phyloP scores from a whole-genome alignment of 2,113 vertebrate genomes.

The Pseudonaja textilis region DNA sequence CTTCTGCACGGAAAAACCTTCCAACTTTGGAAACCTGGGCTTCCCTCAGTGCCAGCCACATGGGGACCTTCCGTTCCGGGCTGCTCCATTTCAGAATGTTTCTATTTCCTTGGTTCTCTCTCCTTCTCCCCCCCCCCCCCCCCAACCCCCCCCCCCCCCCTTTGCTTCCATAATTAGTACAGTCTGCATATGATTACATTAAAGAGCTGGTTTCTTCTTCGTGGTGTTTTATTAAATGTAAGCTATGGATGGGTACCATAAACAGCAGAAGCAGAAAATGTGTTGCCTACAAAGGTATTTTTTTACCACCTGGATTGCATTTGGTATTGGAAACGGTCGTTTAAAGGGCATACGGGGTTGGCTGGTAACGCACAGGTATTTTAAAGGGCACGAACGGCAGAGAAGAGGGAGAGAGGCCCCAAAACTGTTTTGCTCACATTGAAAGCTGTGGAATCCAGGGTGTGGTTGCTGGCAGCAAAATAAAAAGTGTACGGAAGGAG shows the following conservation, averaged over 20 bases:
- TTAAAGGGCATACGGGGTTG: neutral
- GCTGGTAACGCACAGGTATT: neutral
- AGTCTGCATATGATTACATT: constrained; percentile 11
- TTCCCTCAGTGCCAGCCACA: neutral
- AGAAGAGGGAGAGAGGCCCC: neutral
- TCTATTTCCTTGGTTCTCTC: too few species aligned
- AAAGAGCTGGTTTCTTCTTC: neutral
- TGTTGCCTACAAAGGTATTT: neutral
- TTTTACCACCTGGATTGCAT: neutral
- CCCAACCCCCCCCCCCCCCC: too few species aligned
- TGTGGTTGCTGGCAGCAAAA: neutral
- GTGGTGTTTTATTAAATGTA: neutral
- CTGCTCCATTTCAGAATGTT: too few species aligned
- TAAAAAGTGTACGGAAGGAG: neutral
- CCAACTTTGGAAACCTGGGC: constrained; percentile 48
- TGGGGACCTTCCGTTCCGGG: constrained; percentile 11
- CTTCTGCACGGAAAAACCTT: neutral
- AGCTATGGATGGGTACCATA: fast-evolving
- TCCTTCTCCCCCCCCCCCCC: too few species aligned
- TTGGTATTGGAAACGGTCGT: neutral
- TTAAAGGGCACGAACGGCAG: neutral
- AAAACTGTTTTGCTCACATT: neutral
- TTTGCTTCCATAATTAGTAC: constrained; percentile 15
- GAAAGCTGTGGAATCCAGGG: constrained; percentile 6
- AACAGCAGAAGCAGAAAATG: fast-evolving